Percentiles rank a stretch among this genome's conserved stretches.
Conservation (phyloP, 2,888 invertebrate species). For the Elmis aenea region DNA sequence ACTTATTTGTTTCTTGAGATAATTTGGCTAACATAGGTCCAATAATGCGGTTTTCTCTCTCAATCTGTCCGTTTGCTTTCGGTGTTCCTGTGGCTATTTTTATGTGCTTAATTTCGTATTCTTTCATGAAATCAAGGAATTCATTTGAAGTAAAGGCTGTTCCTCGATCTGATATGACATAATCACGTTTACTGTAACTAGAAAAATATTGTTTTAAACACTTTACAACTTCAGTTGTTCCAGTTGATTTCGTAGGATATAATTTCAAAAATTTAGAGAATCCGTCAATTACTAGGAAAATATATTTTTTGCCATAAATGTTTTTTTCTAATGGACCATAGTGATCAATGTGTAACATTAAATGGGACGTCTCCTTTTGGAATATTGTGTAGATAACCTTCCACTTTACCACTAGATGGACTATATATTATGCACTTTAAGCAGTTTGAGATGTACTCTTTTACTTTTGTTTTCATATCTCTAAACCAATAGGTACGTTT, state of each 20-base stretch:
- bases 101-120: conserved; percentile 23
- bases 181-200: conserved; percentile 20
- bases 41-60: conserved; percentile 24
- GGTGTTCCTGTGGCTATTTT: conserved; percentile 29
- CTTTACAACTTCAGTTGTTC: no score
- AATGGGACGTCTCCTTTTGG: no score
- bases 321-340: no score
- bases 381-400: conserved; percentile 6
- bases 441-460: conserved; percentile 2
- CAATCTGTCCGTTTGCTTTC: conserved; percentile 33
- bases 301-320: no score
- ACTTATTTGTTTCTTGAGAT: conserved; percentile 13
- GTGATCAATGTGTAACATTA: no score
- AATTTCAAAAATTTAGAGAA: no score
- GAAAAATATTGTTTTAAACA: conserved; percentile 5
- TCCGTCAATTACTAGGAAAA: no score
- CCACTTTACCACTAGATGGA: neutral
- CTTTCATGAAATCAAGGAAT: conserved; percentile 26
- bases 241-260: no score
- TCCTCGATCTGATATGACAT: conserved; percentile 30
- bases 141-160: conserved; percentile 26
- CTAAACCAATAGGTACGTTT: conserved; percentile 8
- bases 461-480: conserved; percentile 2
- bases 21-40: conserved; percentile 29
- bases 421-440: conserved; percentile 5